These are phyloP conservation scores for Sebastes diploproa DNA, from an alignment of 2,797 vertebrate genomes.

Conservation along the genomic window DNA sequence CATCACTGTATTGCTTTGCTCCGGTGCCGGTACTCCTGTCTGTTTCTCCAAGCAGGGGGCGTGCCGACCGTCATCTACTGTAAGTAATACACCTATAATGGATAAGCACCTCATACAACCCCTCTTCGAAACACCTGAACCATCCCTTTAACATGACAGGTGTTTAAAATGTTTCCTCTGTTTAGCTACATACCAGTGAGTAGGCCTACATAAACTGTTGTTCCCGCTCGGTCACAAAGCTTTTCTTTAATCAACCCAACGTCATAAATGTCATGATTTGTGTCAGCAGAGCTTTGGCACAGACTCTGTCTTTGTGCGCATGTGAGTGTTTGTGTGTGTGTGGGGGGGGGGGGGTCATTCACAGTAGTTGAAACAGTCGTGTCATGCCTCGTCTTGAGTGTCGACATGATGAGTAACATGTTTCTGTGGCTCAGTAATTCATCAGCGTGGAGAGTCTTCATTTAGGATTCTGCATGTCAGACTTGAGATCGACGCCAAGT, in stretches of 20 bases:
- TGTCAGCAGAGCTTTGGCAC: slow-evolving; percentile 49
- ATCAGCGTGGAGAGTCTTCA: slow-evolving; percentile 29
- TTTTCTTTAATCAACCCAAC: slow-evolving; percentile 31
- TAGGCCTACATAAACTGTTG: neutral
- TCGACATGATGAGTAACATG: slow-evolving; percentile 17
- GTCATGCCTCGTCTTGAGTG: slow-evolving; percentile 37
- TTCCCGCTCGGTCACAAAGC: slow-evolving; percentile 36
- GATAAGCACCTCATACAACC: no score
- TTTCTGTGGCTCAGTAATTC: slow-evolving; percentile 39
- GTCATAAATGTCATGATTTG: slow-evolving; percentile 46
- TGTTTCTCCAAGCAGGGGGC: no score
- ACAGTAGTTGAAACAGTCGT: slow-evolving; percentile 38
- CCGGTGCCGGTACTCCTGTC: no score
- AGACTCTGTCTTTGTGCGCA: slow-evolving; percentile 35
- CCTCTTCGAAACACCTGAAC: no score
- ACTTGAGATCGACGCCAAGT: slow-evolving; percentile 48
- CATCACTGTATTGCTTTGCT: no score
- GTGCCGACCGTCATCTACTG: no score
- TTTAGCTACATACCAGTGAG: slow-evolving; percentile 27
- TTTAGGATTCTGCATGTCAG: slow-evolving; percentile 60
- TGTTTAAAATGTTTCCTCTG: slow-evolving; percentile 6
- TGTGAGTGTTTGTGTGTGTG: neutral
- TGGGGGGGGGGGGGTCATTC: neutral
- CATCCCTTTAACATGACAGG: neutral
- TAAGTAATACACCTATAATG: no score